Conservation (phyloP, 2,888 invertebrate species). For the Ypsolopha scabrella region DNA sequence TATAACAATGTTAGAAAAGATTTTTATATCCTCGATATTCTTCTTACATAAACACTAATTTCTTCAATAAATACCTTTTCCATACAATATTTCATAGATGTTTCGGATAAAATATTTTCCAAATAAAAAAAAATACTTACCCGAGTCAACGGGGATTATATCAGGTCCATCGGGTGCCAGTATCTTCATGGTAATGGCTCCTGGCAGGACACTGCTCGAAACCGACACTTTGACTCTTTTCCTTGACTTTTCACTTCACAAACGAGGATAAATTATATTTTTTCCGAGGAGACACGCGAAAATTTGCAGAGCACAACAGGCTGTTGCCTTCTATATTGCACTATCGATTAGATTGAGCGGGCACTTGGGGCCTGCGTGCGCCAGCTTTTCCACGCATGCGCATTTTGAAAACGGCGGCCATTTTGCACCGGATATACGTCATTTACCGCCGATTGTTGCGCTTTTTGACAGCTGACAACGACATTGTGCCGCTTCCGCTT, state of each 20-base stretch:
- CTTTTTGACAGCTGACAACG: slow-evolving; percentile 17
- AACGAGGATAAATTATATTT: slow-evolving; percentile 18
- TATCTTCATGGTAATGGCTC: slow-evolving; percentile 63
- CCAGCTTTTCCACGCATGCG: slow-evolving; percentile 16
- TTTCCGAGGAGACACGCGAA: slow-evolving; percentile 27
- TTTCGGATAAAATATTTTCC: too few species aligned
- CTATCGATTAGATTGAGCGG: slow-evolving; percentile 47
- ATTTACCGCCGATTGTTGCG: slow-evolving; percentile 24
- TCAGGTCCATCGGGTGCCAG: slow-evolving; percentile 69
- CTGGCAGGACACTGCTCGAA: slow-evolving; percentile 52
- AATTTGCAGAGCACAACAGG: slow-evolving; percentile 51
- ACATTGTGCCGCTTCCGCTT: background rate
- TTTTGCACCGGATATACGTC: slow-evolving; percentile 47
- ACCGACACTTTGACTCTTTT: slow-evolving; percentile 53
- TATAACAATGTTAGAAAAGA: background rate
- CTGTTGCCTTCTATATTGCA: slow-evolving; percentile 50
- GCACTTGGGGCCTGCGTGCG: slow-evolving; percentile 31
- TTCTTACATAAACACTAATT: background rate
- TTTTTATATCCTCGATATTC: background rate
- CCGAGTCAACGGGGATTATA: slow-evolving; percentile 67
- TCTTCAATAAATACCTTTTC: background rate
- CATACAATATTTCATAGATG: background rate
- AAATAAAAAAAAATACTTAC: slow-evolving; percentile 17
- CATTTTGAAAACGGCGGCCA: slow-evolving; percentile 18
- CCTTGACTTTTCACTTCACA: too few species aligned